Evolutionary conservation across 2,888 invertebrate species (phyloP).

Genomic region (Neria commutata): DNA sequence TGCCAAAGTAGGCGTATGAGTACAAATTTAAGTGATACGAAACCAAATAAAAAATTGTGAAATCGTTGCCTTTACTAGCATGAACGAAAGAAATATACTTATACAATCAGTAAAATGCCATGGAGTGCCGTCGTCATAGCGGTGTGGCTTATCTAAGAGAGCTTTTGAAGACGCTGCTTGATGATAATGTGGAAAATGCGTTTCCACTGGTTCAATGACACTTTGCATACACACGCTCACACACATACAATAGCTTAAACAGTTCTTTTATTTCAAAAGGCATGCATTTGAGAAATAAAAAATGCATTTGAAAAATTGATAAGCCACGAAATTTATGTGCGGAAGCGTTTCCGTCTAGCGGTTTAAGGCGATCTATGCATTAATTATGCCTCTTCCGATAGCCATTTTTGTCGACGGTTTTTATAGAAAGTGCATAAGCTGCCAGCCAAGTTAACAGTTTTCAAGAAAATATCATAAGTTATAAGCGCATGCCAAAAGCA

Average conservation of each 20-base stretch:
- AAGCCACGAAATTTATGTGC: constrained; percentile 36
- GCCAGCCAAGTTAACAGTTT: no score
- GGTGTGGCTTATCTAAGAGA: background rate
- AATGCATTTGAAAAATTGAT: constrained; percentile 44
- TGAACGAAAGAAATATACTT: constrained; percentile 2
- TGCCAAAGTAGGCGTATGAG: constrained; percentile 17
- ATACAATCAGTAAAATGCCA: no score
- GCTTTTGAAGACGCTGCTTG: background rate
- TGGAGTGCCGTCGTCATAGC: no score
- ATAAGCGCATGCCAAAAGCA: no score
- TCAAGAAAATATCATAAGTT: no score
- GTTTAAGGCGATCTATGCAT: background rate
- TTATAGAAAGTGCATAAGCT: no score
- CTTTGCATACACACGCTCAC: constrained; percentile 28
- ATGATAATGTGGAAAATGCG: constrained; percentile 23
- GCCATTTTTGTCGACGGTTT: no score
- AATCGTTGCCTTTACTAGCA: constrained; percentile 2
- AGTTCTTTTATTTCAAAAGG: background rate
- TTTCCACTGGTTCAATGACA: constrained; percentile 23
- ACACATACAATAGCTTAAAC: constrained; percentile 36
- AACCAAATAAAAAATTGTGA: constrained; percentile 6
- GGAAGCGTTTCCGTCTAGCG: constrained; percentile 40
- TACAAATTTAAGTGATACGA: constrained; percentile 3
- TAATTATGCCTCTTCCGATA: no score
- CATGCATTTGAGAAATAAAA: constrained; percentile 37